phyloP scores from a whole-genome alignment of 2,113 vertebrate species.

The Takifugu flavidus region DNA sequence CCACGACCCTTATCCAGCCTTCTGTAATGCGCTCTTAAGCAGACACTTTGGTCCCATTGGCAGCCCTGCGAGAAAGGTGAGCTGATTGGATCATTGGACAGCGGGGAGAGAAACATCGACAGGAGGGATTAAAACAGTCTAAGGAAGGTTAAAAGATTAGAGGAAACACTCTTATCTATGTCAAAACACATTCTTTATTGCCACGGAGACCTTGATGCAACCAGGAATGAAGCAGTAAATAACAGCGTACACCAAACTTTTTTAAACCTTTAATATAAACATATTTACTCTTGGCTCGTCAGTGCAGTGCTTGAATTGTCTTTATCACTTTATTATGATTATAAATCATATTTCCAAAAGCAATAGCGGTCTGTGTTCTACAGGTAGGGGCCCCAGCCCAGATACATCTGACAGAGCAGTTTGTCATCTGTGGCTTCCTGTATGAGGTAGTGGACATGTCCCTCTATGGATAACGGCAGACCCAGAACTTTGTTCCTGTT shows the following conservation, averaged over 20 bases:
- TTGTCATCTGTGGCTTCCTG: slow-evolving; percentile 93
- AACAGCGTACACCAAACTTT: not conserved
- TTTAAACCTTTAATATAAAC: slow-evolving; percentile 1
- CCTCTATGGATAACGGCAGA: slow-evolving; percentile 94
- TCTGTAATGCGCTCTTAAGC: slow-evolving; percentile 3
- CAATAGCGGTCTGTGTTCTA: slow-evolving; percentile 49
- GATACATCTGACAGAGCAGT: slow-evolving; percentile 94
- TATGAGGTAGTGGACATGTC: slow-evolving; percentile 96
- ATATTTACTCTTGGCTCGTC: not conserved
- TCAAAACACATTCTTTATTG: slow-evolving; percentile 43
- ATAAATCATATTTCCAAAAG: not conserved
- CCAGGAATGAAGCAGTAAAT: slow-evolving; percentile 2
- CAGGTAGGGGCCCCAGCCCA: slow-evolving; percentile 97
- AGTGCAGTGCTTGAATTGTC: not conserved
- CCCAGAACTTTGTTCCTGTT: slow-evolving; percentile 93
- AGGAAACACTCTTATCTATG: slow-evolving; percentile 14
- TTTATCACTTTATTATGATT: not conserved
- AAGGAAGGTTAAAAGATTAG: slow-evolving; percentile 59
- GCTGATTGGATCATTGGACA: slow-evolving; percentile 12
- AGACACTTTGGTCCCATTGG: slow-evolving; percentile 12
- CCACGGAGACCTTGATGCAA: slow-evolving; percentile 7
- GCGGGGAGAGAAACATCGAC: not conserved
- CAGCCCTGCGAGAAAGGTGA: slow-evolving; percentile 8
- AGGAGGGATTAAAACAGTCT: slow-evolving; percentile 44
- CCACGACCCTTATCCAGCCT: not conserved